Base-by-base conservation (phyloP, 2,888 invertebrate species). In the Polyommatus icarus region DNA sequence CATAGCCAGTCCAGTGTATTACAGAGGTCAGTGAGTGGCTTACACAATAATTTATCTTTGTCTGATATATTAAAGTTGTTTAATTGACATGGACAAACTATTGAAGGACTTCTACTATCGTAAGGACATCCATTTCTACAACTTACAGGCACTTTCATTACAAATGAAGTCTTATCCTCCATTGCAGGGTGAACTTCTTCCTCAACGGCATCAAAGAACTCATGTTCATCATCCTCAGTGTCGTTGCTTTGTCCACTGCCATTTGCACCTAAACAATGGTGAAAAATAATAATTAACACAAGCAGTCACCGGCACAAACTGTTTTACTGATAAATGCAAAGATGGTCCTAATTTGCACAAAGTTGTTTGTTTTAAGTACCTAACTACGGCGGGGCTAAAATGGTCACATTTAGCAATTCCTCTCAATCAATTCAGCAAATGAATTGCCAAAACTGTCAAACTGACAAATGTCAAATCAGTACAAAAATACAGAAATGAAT, bases 141-240 rank as follows among this genome's bases (percentile, higher is more conserved):
- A 91, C 93, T 90, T 82, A 95, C 94, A 80, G 95, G 95, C 83
- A 96, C 95, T 92, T 96, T 96, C 82, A 96, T 93, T 85, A 96
- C 96, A 90, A 96, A 96, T 80, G 95, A 94, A 83, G 87, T 93
- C 83, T 90, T 91, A 83, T 91, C 93, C 77, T 91, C 93, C 88
- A 88, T 92, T 84, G 84, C 88, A 82, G 90, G 87, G 84, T 90
- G 85, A 81, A 88, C 89, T 57, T 91, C 92, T 84, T 94, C 95
- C 88, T 95, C 95, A 89, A 95, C 92, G 10, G 95, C 95, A 87
- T 96, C 96, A 85, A 96, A 97, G 89, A 96, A 97, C 85, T 97
- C 96, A 87, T 96, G 96, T 83, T 97, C 97, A 84, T 97, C 97
- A 88, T 97, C 97, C 88, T 96, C 96, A 79, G 93, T 92, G 32